phyloP scores from a whole-genome alignment of 2,797 vertebrate species.

The Discoglossus pictus region DNA sequence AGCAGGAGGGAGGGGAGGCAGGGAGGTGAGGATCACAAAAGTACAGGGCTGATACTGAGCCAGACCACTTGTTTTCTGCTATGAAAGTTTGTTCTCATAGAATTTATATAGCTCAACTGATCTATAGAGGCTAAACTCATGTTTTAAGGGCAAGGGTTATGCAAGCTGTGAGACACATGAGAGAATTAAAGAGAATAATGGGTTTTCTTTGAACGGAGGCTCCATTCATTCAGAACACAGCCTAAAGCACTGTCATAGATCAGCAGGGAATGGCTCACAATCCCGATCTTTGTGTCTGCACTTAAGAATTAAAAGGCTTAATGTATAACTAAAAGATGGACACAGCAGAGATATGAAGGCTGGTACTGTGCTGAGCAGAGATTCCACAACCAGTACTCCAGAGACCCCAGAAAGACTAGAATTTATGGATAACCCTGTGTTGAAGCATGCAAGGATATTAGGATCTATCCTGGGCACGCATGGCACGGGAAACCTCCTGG shows the following conservation, averaged over 20 bases:
- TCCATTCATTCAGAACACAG: slow-evolving; percentile 5
- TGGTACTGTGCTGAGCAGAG: no score
- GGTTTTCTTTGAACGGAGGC: slow-evolving; percentile 6
- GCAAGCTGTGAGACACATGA: slow-evolving; percentile 27
- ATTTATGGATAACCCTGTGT: no score
- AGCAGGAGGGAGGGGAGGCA: background rate
- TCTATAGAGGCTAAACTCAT: slow-evolving; percentile 17
- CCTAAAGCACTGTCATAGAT: slow-evolving; percentile 36
- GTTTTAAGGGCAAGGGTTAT: slow-evolving; percentile 27
- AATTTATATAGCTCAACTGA: slow-evolving; percentile 21
- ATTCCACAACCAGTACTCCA: no score
- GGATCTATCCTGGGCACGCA: no score
- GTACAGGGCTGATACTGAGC: slow-evolving; percentile 7
- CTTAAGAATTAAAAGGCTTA: no score
- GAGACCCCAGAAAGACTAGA: no score
- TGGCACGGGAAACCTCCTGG: no score
- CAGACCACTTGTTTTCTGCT: background rate
- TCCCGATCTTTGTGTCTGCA: background rate
- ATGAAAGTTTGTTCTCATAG: slow-evolving; percentile 14
- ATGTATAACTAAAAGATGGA: no score
- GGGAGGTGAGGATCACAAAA: background rate
- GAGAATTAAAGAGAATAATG: slow-evolving; percentile 18
- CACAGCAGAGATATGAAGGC: no score
- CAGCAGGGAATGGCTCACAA: slow-evolving; percentile 30
- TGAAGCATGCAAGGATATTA: no score